phyloP scores from a whole-genome alignment of 2,113 vertebrate genomes.

The Pomatostomus ruficeps region DNA sequence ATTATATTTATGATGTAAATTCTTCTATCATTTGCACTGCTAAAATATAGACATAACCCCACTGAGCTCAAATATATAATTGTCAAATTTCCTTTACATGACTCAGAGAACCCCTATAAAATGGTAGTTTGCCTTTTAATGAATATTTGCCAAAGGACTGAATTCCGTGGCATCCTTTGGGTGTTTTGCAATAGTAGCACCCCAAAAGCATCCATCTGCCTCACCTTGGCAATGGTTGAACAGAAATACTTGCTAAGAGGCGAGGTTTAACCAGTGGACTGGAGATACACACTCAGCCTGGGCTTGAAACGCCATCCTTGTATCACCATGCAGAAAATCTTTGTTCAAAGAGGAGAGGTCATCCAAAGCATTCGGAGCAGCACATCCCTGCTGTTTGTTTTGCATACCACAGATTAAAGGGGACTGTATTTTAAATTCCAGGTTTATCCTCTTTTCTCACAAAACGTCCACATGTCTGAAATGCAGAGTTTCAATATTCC shows the following conservation, averaged over 20 bases:
- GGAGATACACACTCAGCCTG: not conserved
- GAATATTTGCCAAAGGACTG: not conserved
- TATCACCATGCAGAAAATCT: not conserved
- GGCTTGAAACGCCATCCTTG: not conserved
- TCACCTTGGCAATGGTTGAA: not conserved
- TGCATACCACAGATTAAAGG: not conserved
- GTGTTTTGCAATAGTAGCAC: not conserved
- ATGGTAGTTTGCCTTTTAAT: not conserved
- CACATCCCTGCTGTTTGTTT: constrained; percentile 9
- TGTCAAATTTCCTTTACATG: not conserved
- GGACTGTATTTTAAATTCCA: not conserved
- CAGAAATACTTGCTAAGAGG: not conserved
- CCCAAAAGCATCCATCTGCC: not conserved
- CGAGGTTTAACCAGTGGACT: not conserved
- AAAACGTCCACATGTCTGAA: not conserved
- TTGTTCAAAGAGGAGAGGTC: not conserved
- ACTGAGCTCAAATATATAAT: not conserved
- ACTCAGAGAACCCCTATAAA: not conserved
- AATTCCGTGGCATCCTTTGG: not conserved
- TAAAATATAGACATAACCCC: not conserved
- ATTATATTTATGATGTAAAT: not conserved
- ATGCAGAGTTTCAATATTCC: not conserved
- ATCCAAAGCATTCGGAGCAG: not conserved
- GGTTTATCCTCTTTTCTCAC: not conserved
- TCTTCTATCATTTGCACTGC: not conserved